phyloP scores from a whole-genome alignment of 1,140 invertebrate species.

The Harpegnathos saltator region DNA sequence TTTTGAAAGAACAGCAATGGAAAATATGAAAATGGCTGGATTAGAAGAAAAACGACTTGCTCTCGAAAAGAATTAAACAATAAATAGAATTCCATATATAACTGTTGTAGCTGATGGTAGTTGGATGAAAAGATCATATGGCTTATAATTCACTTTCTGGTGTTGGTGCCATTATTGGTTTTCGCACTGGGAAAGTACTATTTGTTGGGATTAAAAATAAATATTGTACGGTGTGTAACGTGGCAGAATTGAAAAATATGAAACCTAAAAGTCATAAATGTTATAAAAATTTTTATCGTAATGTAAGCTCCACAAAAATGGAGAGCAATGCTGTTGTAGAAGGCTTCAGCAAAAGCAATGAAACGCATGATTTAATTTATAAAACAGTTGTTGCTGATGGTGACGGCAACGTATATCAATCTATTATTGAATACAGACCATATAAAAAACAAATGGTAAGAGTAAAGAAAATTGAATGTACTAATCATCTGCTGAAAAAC shows the following conservation, averaged over 20 bases:
- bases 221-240: not conserved
- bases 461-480: not conserved
- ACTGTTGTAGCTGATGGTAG: too few relatives aligned
- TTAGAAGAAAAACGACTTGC: too few relatives aligned
- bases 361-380: slow-evolving; percentile 80
- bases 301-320: slow-evolving; percentile 80
- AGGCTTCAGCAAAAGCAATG: slow-evolving; percentile 76
- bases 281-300: slow-evolving; percentile 38
- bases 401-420: not conserved
- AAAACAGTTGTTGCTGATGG: slow-evolving; percentile 82
- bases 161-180: not conserved
- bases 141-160: not conserved
- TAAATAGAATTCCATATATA: too few relatives aligned
- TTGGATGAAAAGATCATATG: too few relatives aligned
- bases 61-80: too few relatives aligned
- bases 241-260: too few relatives aligned
- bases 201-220: not conserved
- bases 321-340: too few relatives aligned
- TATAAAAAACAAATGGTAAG: not conserved
- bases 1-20: too few relatives aligned
- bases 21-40: too few relatives aligned
- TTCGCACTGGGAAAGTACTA: not conserved
- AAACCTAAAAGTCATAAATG: too few relatives aligned
- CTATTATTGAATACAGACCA: not conserved
- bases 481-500: slow-evolving; percentile 73